Percentiles rank a stretch among this genome's conserved stretches.
phyloP scores from a whole-genome alignment of 2,797 vertebrate genomes.

The Acanthopagrus latus region DNA sequence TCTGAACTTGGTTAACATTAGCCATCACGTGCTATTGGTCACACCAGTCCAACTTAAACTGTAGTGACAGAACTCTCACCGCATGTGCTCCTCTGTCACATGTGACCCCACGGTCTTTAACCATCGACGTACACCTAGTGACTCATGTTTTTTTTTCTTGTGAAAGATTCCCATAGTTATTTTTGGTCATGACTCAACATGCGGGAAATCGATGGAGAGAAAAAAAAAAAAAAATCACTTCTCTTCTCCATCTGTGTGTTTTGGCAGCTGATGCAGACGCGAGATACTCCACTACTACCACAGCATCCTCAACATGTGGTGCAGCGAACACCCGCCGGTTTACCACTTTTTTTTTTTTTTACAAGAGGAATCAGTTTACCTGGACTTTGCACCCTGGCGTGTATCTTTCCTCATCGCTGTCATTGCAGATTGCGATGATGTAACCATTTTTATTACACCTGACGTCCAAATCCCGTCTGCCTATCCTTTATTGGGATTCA shows the following conservation, averaged over 20 bases:
- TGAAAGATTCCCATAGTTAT: background rate
- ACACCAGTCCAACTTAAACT: background rate
- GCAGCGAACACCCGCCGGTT: background rate
- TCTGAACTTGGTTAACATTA: background rate
- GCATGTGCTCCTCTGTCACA: background rate
- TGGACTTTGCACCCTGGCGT: background rate
- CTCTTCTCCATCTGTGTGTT: slow-evolving; percentile 22
- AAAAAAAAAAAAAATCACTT: background rate
- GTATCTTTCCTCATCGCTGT: background rate
- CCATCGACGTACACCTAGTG: too few relatives aligned
- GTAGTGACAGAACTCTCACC: background rate
- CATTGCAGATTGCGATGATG: background rate
- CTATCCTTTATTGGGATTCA: slow-evolving; percentile 2
- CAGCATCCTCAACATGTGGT: background rate
- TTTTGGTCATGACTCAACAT: background rate
- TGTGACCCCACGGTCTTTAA: background rate
- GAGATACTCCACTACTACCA: background rate
- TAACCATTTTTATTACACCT: background rate
- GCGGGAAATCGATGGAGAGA: background rate
- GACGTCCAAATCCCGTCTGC: background rate
- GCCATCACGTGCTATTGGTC: background rate
- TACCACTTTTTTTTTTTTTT: background rate
- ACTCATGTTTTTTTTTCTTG: background rate
- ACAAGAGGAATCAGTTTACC: background rate
- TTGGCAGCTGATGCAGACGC: background rate